Base-by-base conservation (phyloP, 2,888 invertebrate species). In the Fissipunctia ypsillon region DNA sequence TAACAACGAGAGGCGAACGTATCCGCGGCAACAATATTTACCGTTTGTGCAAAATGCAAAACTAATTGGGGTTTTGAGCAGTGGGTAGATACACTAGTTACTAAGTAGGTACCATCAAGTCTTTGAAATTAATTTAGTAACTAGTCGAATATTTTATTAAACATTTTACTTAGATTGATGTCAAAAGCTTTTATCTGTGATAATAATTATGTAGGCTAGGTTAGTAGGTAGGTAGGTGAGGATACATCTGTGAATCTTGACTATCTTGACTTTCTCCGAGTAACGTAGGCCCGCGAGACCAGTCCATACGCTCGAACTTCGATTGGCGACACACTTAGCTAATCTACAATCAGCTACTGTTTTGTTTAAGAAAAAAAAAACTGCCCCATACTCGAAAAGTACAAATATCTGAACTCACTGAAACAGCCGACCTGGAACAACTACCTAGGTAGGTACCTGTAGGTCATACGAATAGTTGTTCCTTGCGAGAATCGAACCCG, bases 241-340 rank as follows among this genome's bases (percentile, higher is more conserved):
- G 48, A 76, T 60, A 75, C 61, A 78, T 77, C 57, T 85, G 61
- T 73, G 45, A 78, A 74, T 63, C 64, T 76, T 73, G 31, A 60
- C n/a, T 16, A 70, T 69, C 72, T 81, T 88, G 83, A 92, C 92
- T 93, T 93, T 93, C 92, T 90, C 90, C 85, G 83, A 90, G 88
- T 90, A 89, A 90, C 90, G n/a, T n/a, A 90, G 90, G 86, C 80
- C 83, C 45, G 83, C 84, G 86, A 78, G 87, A 88, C 88, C 75
- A 84, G 86, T 83, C 81, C 85, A 77, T 83, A 84, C 84, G 72
- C 78, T 80, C 67, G 86, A 77, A 66, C 50, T 64, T 74, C 72
- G 56, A 74, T 65, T 64, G 48, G 38, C 76, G 89, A 84, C 90
- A 90, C 85, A 90, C 88, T 89, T 91, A 66, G 69, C 72, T 78